A percentile compares a stretch with the other conserved stretches of the same genome.
These are phyloP conservation scores for Hassar affinis DNA, from an alignment of 2,113 vertebrate genomes.

Conservation along the genomic window DNA sequence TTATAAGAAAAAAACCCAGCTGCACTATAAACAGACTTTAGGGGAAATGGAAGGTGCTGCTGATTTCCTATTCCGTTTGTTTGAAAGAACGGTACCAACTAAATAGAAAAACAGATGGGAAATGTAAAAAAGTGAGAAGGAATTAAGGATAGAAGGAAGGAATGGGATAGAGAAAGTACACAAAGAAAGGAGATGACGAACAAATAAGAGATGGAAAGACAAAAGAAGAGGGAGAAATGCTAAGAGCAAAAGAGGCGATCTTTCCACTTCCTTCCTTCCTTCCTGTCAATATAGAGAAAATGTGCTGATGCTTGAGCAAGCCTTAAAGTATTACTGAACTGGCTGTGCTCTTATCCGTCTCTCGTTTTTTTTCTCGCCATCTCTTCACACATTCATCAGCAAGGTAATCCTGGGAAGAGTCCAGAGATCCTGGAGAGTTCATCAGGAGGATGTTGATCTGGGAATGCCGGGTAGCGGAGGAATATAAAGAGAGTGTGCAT, in stretches of 20 bases:
- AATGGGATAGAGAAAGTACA: neutral
- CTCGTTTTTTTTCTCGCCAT: neutral
- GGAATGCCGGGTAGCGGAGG: conserved; percentile 56
- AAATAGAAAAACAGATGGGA: neutral
- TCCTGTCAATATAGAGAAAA: neutral
- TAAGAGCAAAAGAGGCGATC: neutral
- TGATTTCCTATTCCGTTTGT: neutral
- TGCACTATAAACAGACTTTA: neutral
- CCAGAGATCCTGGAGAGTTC: conserved; percentile 70
- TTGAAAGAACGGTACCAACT: neutral
- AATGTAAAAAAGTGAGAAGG: neutral
- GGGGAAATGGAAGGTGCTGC: neutral
- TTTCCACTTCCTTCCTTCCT: neutral
- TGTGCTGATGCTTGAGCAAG: neutral
- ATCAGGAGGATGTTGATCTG: conserved; percentile 64
- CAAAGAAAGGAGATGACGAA: neutral
- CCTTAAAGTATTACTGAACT: conserved; percentile 8
- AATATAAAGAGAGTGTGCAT: conserved; percentile 61
- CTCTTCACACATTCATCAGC: conserved; percentile 66
- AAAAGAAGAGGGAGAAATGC: neutral
- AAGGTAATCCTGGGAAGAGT: conserved; percentile 63
- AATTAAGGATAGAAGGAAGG: neutral
- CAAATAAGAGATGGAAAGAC: neutral
- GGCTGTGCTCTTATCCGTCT: neutral
- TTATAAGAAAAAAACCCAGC: neutral